Base-by-base conservation (phyloP, 2,888 invertebrate genomes). In the Allophyes oxyacanthae region DNA sequence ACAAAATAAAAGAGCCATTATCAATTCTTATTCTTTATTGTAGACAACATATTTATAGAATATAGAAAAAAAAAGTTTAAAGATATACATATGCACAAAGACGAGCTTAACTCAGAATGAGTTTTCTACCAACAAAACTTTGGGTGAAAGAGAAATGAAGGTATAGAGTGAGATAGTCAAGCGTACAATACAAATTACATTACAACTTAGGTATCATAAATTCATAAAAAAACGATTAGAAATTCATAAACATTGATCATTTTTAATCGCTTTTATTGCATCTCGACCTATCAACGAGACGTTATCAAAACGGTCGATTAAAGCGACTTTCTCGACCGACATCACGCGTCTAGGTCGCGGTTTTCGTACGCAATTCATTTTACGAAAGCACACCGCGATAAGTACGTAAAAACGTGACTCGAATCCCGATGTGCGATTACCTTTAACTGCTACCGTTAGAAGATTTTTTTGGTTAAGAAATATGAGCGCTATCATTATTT, bases 351-450 rank as follows among this genome's bases (percentile, higher is more conserved):
- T 57, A 58, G 70, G 71, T 66, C 62, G 57, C 46, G 44, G 65
- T 72, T 72, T 75, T 72, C 75, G 80, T 72, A 78, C 79, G 83
- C 85, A 85, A 89, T 88, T 88, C 84, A 88, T 89, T 89, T 85
- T 81, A 82, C 82, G 77, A 82, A 82, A 85, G 81, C 76, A 77
- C 83, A 81, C 82, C 80, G 77, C 81, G 82, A 87, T 89, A 89
- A 90, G 88, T 88, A 85, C 78, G 68, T 62, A 26, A 49, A 56
- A 64, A 87, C 88, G 88, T 88, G 90, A 85, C 82, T 65, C 30
- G 83, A 85, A 75, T 89, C 50, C 67, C 61, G 79, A 85, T 79
- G 72, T 52, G 40, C 65, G 68, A 73, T 78, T 69, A 78, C 79
- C 76, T 83, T 79, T 75, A 40, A 37, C 15, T 46, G 54, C 28